Conservation (phyloP, 2,888 invertebrate species). For the Morpho achilles region DNA sequence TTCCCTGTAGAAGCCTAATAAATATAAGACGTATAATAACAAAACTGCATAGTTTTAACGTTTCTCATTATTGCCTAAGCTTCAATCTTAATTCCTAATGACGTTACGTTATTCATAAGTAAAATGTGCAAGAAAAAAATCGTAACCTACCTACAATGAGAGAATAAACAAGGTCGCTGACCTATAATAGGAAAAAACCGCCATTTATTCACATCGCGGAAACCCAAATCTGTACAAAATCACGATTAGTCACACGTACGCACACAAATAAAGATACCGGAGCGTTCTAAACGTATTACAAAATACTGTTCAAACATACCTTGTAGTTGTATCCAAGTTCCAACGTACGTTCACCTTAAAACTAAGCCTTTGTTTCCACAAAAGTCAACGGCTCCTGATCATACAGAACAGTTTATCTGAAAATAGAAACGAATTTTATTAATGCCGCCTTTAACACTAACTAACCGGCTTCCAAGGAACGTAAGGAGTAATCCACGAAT, state of each 20-base stretch:
- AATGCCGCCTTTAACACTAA: conserved; percentile 62
- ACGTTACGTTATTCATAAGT: conserved; percentile 55
- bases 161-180: conserved; percentile 55
- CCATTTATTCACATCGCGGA: conserved; percentile 35
- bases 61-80: conserved; percentile 45
- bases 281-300: conserved; percentile 33
- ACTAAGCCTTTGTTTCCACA: conserved; percentile 69
- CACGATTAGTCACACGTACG: conserved; percentile 54
- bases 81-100: conserved; percentile 51
- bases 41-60: conserved; percentile 56
- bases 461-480: conserved; percentile 32
- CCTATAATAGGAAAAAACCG: conserved; percentile 56
- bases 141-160: conserved; percentile 46
- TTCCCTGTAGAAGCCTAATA: conserved; percentile 48
- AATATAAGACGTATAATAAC: conserved; percentile 68
- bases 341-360: conserved; percentile 71
- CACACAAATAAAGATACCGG: conserved; percentile 39
- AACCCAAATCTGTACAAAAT: conserved; percentile 47
- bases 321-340: conserved; percentile 59
- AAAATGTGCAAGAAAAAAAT: conserved; percentile 47
- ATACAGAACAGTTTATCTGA: conserved; percentile 73
- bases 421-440: conserved; percentile 75
- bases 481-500: conserved; percentile 27
- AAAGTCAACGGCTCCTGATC: conserved; percentile 71
- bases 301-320: conserved; percentile 47